A percentile compares a stretch with the other conserved stretches of the same genome.
These are phyloP conservation scores for Myopa testacea DNA, from an alignment of 2,888 invertebrate species.

Conservation along the genomic window DNA sequence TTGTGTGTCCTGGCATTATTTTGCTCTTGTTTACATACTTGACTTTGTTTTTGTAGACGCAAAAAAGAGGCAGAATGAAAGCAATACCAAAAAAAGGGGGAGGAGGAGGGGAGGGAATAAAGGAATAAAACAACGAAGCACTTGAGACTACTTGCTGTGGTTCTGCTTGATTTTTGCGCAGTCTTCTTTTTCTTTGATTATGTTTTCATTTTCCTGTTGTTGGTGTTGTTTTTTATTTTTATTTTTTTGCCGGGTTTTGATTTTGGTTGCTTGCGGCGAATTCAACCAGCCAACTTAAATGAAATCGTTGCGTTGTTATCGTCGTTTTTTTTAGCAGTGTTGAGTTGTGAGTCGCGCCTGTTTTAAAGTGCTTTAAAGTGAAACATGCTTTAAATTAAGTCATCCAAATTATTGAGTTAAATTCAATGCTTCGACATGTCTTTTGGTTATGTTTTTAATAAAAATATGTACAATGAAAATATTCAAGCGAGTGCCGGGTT, in stretches of 20 bases:
- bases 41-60: conserved; percentile 36
- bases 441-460: too few species aligned
- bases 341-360: too few species aligned
- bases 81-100: neutral
- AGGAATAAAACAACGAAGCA: too few species aligned
- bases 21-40: conserved; percentile 35
- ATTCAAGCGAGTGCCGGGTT: too few species aligned
- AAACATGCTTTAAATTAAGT: neutral
- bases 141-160: conserved; percentile 15
- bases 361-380: neutral
- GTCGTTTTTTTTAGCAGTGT: too few species aligned
- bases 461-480: too few species aligned
- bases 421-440: too few species aligned
- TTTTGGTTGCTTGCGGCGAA: neutral
- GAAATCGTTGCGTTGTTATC: neutral
- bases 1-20: conserved; percentile 20
- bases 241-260: neutral
- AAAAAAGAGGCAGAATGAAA: neutral
- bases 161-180: conserved; percentile 33
- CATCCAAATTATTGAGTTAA: too few species aligned
- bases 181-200: conserved; percentile 8
- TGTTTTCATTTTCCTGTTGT: neutral
- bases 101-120: neutral
- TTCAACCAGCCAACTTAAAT: neutral
- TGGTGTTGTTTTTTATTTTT: neutral